Conservation (phyloP, 1,140 invertebrate species). For the Globodera rostochiensis region DNA sequence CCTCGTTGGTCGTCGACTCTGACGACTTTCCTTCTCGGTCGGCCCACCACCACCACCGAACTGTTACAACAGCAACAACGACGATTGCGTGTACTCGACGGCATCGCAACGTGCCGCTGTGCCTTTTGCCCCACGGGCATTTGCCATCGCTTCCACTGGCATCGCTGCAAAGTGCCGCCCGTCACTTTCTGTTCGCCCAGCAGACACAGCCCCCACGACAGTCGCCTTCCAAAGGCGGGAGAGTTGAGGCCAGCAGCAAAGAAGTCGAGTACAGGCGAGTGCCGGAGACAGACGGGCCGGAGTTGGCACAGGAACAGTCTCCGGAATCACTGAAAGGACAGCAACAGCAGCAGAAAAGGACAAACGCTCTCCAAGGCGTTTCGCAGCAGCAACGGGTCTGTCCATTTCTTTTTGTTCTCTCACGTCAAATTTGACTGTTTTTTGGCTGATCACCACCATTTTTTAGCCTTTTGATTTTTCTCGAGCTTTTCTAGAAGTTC, state of each 20-base stretch:
- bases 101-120: not conserved
- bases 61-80: not conserved
- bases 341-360: conserved; percentile 13
- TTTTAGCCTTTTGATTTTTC: too few relatives aligned
- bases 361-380: not conserved
- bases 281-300: conserved; percentile 3
- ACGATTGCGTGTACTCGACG: not conserved
- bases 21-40: not conserved
- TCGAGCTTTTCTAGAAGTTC: too few relatives aligned
- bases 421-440: too few relatives aligned
- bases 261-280: conserved; percentile 2
- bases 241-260: not conserved
- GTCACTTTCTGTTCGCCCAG: not conserved
- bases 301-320: not conserved
- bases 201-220: not conserved
- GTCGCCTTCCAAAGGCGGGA: not conserved
- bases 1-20: too few relatives aligned
- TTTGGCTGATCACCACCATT: too few relatives aligned
- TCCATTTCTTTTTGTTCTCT: not conserved
- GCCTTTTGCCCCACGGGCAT: not conserved
- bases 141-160: not conserved
- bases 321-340: not conserved
- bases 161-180: not conserved
- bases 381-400: not conserved
- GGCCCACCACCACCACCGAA: not conserved